Percentiles rank a stretch among this genome's conserved stretches.
Evolutionary conservation across 2,797 vertebrate species (phyloP).

Genomic region (Poliocrania exsul): DNA sequence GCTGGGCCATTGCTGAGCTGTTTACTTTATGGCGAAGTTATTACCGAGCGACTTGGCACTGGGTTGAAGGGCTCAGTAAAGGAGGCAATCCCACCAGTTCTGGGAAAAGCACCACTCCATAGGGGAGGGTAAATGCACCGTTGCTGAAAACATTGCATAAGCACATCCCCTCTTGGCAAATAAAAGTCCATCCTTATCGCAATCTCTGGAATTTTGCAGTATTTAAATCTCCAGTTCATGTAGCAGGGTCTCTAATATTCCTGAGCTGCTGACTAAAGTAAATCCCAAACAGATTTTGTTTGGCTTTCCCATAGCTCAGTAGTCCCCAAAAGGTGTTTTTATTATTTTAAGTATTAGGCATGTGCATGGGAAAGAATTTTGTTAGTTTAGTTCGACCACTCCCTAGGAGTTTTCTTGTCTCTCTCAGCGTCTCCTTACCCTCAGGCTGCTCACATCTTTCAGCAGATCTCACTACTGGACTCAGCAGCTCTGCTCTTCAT

Average conservation of each 20-base stretch:
- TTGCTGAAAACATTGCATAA: not conserved
- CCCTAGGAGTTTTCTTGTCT: conserved; percentile 60
- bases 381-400: conserved; percentile 63
- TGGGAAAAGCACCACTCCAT: not conserved
- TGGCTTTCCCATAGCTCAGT: conserved; percentile 60
- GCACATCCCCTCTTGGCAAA: not conserved
- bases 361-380: conserved; percentile 70
- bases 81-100: not conserved
- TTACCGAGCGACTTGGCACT: not conserved
- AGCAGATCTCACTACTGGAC: conserved; percentile 41
- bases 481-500: not conserved
- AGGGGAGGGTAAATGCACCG: not conserved
- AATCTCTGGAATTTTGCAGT: not conserved
- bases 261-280: not conserved
- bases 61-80: not conserved
- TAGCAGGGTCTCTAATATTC: conserved; percentile 19
- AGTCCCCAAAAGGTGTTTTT: conserved; percentile 59
- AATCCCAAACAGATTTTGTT: conserved; percentile 55
- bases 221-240: not conserved
- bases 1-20: not conserved
- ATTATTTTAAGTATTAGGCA: conserved; percentile 68
- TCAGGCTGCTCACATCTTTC: conserved; percentile 50
- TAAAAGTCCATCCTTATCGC: not conserved
- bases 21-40: not conserved
- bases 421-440: conserved; percentile 46